Percentiles rank a stretch among this genome's conserved stretches.
Conservation (phyloP, 2,888 invertebrate species). For the Andrena bucephala region DNA sequence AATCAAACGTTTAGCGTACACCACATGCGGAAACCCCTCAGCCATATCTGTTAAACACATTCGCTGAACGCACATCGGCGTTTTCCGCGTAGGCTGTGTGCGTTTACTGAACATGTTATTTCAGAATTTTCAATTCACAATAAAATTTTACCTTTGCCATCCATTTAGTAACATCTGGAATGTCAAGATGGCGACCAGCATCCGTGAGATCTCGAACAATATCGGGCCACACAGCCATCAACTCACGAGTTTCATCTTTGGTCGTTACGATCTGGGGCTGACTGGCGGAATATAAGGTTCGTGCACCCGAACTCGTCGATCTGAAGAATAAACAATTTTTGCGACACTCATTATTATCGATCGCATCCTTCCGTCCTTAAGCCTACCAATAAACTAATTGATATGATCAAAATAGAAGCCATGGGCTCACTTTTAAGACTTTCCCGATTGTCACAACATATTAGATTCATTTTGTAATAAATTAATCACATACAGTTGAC, state of each 20-base stretch:
- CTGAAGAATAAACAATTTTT: conserved; percentile 35
- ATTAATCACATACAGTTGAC: too few species aligned
- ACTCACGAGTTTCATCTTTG: conserved; percentile 94
- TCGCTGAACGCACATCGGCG: too few species aligned
- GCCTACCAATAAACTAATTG: background rate
- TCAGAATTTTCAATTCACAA: background rate
- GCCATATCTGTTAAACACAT: too few species aligned
- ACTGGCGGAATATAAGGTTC: conserved; percentile 72
- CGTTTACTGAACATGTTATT: background rate
- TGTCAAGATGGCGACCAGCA: conserved; percentile 90
- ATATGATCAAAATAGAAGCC: background rate
- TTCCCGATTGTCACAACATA: too few species aligned
- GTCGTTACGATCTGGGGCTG: conserved; percentile 88
- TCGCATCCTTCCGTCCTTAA: background rate
- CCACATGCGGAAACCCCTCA: too few species aligned
- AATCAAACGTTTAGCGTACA: too few species aligned
- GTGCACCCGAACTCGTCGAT: conserved; percentile 19
- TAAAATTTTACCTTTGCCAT: conserved; percentile 88
- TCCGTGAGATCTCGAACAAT: conserved; percentile 93
- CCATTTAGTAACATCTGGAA: conserved; percentile 93
- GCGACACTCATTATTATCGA: background rate
- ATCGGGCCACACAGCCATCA: conserved; percentile 96
- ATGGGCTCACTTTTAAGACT: too few species aligned
- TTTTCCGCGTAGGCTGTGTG: too few species aligned
- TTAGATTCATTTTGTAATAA: too few species aligned